Evolutionary conservation across 2,113 vertebrate species (phyloP).

Genomic region (Typhlomys cinereus): DNA sequence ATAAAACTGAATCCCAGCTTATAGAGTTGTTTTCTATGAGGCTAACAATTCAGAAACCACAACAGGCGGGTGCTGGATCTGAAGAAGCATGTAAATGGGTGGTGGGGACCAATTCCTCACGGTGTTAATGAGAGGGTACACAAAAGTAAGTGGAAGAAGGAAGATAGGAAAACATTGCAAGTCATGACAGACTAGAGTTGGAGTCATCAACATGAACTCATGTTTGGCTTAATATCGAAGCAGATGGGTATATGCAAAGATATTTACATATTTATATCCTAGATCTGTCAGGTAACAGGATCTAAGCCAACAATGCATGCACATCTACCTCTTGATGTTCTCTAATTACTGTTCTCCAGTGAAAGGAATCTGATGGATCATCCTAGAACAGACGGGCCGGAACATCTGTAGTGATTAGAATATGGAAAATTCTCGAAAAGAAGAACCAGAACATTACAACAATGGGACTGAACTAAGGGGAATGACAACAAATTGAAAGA

Average conservation of each 20-base stretch:
- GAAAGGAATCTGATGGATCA: neutral
- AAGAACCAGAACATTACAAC: neutral
- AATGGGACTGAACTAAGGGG: neutral
- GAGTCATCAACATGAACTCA: slow-evolving; percentile 1
- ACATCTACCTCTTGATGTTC: neutral
- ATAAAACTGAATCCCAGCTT: neutral
- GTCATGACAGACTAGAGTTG: neutral
- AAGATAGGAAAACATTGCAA: neutral
- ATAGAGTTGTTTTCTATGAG: neutral
- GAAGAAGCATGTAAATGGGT: neutral
- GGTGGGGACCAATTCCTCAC: neutral
- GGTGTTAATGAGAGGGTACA: neutral
- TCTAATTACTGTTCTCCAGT: neutral
- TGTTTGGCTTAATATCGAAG: slow-evolving; percentile 3
- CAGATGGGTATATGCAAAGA: neutral
- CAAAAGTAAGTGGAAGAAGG: neutral
- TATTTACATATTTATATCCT: neutral
- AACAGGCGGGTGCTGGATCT: neutral
- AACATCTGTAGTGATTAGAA: neutral
- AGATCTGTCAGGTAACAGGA: neutral
- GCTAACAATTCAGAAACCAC: neutral
- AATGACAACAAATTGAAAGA: neutral
- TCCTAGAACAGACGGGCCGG: neutral
- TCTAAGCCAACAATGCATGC: neutral
- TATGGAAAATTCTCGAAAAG: neutral